These are phyloP conservation scores for Zaprionus gabonicus DNA, from an alignment of 1,140 invertebrate species.

Conservation along the genomic window DNA sequence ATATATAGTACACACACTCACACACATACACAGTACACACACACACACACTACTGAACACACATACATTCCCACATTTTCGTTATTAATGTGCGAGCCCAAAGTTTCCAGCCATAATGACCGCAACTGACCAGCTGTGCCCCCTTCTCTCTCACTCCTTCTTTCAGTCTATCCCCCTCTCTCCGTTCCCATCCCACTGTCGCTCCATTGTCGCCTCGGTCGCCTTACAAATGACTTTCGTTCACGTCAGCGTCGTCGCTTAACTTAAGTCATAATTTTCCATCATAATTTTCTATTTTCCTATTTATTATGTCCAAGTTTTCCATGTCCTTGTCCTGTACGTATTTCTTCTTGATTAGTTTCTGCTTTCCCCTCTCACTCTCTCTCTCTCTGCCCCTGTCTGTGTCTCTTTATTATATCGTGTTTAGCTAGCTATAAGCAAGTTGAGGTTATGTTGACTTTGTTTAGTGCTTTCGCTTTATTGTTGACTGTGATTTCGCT, in stretches of 20 bases:
- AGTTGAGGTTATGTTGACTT: constrained; percentile 71
- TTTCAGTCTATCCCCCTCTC: not conserved
- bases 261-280: constrained; percentile 72
- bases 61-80: constrained; percentile 18
- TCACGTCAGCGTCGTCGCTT: constrained; percentile 60
- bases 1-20: not conserved
- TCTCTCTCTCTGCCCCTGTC: not conserved
- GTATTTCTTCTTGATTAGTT: constrained; percentile 61
- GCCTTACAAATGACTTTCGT: constrained; percentile 69
- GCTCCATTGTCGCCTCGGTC: constrained; percentile 24
- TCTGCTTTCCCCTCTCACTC: constrained; percentile 5
- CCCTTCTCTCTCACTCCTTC: not conserved
- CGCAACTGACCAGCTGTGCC: constrained; percentile 46
- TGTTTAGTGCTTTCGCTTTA: constrained; percentile 60
- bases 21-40: constrained; percentile 2
- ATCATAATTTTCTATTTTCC: constrained; percentile 67
- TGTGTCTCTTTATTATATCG: constrained; percentile 35
- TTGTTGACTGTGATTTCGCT: constrained; percentile 54
- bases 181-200: not conserved
- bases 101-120: constrained; percentile 42
- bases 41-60: not conserved
- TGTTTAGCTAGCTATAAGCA: constrained; percentile 54
- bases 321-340: constrained; percentile 47
- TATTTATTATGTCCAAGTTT: constrained; percentile 63
- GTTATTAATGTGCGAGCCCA: constrained; percentile 49